Base-by-base conservation (phyloP, 2,113 vertebrate species). In the Prunella himalayana region DNA sequence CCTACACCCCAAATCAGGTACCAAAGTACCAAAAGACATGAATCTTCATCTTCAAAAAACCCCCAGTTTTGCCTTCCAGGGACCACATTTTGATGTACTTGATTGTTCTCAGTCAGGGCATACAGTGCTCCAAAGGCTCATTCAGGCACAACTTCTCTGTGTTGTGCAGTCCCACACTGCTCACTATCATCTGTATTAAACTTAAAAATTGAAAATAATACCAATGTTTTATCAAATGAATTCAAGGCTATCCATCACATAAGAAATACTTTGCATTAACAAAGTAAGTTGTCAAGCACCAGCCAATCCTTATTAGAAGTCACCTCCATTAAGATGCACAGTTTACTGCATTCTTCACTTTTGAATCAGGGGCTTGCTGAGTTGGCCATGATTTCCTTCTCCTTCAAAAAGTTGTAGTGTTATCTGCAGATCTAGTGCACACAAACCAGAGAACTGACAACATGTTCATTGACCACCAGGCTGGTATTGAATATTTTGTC, bases 1-100 rank as follows among this genome's bases (percentile, higher is more conserved):
- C 41, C 80, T 23, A 51, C 24, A 27, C 12, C 15, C 10, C 39
- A 59, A 63, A 66, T 45, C 20, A 56, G 27, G 19, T 45, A 88
- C 13, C 20, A 39, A 63, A 75, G 9, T 35, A 63, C 21, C 31
- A 54, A 56, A 75, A 16, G 16, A 81, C 6, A 18, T n/a, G n/a
- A n/a, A n/a, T n/a, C n/a, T n/a, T n/a, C n/a, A n/a, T 63, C 64
- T 70, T 81, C 0, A 0, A 47, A 83, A 54, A 4, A 66, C 16
- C 39, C 71, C 60, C 56, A 56, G n/a, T 76, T 79, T 63, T 68
- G 11, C 51, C 64, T 90, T 76, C 49, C 60, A 59, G 13, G 12
- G 42, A 54, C 10, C 25, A 63, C 28, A 35, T 72, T 83, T 64
- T 42, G 42, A 66, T 81, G 15, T 20, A 28, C 5, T 81, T 10